Conservation (phyloP, 2,888 invertebrate species). For the Flexamia atlantica region DNA sequence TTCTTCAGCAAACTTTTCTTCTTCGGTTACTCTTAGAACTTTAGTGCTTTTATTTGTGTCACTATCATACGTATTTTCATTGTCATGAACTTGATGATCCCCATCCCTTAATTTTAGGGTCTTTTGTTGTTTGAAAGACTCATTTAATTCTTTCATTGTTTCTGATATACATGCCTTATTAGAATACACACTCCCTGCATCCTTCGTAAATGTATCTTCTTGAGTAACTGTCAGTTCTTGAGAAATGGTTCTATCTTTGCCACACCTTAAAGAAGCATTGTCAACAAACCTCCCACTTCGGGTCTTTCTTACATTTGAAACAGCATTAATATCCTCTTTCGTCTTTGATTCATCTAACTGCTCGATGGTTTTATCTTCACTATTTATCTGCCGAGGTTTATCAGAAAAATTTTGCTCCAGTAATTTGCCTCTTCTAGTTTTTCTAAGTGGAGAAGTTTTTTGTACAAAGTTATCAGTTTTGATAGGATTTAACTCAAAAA, state of each 20-base stretch:
- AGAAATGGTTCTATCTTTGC: background rate
- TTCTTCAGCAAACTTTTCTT: too few species aligned
- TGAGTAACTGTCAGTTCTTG: background rate
- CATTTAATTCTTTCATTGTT: too few species aligned
- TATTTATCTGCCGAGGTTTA: background rate
- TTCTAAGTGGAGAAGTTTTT: background rate
- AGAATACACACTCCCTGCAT: background rate
- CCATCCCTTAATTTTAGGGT: too few species aligned
- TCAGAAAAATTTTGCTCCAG: background rate
- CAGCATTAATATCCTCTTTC: background rate
- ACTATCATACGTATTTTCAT: too few species aligned
- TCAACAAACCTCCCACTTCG: background rate
- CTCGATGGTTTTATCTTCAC: background rate
- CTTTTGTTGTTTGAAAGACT: too few species aligned
- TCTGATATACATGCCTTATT: too few species aligned
- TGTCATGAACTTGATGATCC: too few species aligned
- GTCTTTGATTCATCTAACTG: background rate
- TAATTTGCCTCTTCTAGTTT: constrained; percentile 1
- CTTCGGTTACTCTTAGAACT: too few species aligned
- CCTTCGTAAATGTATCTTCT: background rate
- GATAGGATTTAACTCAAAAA: background rate
- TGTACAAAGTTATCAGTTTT: background rate
- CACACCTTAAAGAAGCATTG: background rate
- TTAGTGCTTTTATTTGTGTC: too few species aligned
- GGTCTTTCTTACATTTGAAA: background rate